Base-by-base conservation (phyloP, 2,888 invertebrate species). In the Deilephila porcellus region DNA sequence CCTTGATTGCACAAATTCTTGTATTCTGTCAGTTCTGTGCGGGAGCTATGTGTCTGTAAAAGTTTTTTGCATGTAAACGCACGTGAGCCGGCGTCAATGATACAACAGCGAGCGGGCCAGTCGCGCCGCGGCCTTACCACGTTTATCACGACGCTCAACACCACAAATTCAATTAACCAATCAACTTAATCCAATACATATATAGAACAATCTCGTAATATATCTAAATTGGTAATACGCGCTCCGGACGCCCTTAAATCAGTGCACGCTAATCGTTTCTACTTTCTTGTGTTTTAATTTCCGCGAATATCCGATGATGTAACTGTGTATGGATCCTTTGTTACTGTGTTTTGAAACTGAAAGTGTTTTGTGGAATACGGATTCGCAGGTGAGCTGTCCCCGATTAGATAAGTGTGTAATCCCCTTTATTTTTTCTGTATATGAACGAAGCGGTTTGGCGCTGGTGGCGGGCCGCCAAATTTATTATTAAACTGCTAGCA, bases 11-110 rank as follows among this genome's bases (percentile, higher is more conserved):
- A 52, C 17, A 45, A 52, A 71, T 52, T 29, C 52, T 62, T 19
- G 32, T 64, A 19, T 70, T 37, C 56, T 29, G 32, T 56, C 70
- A 56, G 70, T 71, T 59, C 70, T 71, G 32, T 71, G 29, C 56
- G 56, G n/a, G 59, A 71, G 59, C 56, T 71, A 71, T 53, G 59
- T 71, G 56, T 91, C 91, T 91, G 88, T 89, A 86, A 88, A 89
- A 86, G 88, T 89, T 92, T 90, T 92, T 93, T 93, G 93, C 93
- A 91, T 92, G 88, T 85, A 83, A 85, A 85, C 88, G 87, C 92
- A 93, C 93, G 92, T 93, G 92, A 91, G 86, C 82, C 89, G 87
- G 89, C 89, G 85, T 89, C 85, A 88, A 88, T 90, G 91, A 89
- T 90, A 92, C 85, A 88, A 83, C 87, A 45, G 45, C 45, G 86